Evolutionary conservation across 1,140 invertebrate genomes (phyloP).

Genomic region (Anthonomus grandis): DNA sequence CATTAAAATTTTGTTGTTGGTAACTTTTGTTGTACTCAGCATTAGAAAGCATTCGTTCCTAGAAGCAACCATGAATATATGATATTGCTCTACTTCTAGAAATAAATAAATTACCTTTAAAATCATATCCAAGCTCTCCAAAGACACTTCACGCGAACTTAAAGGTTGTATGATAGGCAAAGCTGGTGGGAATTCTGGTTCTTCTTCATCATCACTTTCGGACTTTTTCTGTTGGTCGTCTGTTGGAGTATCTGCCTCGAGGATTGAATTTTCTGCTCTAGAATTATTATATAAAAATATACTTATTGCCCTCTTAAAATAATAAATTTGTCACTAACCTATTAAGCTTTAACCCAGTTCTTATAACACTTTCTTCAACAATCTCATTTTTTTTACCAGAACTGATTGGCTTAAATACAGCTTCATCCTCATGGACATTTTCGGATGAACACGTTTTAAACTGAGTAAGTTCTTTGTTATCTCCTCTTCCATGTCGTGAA

Average conservation of each 20-base stretch:
- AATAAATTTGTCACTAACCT: background rate
- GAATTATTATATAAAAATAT: slow-evolving; percentile 8
- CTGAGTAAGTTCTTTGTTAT: slow-evolving; percentile 60
- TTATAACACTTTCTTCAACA: slow-evolving; percentile 56
- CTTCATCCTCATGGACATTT: slow-evolving; percentile 42
- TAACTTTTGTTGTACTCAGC: slow-evolving; percentile 50
- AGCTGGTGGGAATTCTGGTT: slow-evolving; percentile 71
- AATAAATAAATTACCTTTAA: slow-evolving; percentile 46
- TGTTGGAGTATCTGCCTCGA: slow-evolving; percentile 42
- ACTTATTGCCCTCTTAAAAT: background rate
- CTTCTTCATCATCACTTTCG: slow-evolving; percentile 59
- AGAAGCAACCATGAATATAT: background rate
- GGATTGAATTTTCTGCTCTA: slow-evolving; percentile 33
- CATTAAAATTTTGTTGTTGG: slow-evolving; percentile 36
- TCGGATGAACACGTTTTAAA: slow-evolving; percentile 63
- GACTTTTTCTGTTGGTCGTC: slow-evolving; percentile 29
- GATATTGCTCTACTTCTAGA: background rate
- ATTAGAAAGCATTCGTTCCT: slow-evolving; percentile 58
- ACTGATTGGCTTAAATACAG: slow-evolving; percentile 39
- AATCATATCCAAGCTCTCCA: slow-evolving; percentile 71
- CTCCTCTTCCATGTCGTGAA: slow-evolving; percentile 21
- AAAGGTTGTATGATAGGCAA: slow-evolving; percentile 70
- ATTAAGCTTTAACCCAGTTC: slow-evolving; percentile 55
- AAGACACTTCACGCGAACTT: slow-evolving; percentile 72
- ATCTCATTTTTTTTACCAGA: slow-evolving; percentile 49